These are phyloP conservation scores for Chymomyza fuscimana DNA, from an alignment of 2,888 invertebrate species.

Conservation along the genomic window DNA sequence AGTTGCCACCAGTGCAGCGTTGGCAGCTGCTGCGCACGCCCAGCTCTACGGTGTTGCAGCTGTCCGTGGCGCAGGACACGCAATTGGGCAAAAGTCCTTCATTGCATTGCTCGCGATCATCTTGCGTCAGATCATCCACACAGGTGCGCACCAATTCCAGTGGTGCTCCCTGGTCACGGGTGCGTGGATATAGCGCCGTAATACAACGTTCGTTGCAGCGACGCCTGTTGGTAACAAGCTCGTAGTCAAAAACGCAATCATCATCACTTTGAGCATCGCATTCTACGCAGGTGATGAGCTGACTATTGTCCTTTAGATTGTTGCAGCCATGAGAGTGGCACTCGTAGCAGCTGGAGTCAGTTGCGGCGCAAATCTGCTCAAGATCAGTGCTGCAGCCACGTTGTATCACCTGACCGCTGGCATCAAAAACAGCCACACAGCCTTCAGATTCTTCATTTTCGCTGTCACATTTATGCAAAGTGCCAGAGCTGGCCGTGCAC, in stretches of 20 bases:
- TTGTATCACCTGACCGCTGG: conserved; percentile 47
- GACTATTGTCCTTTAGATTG: conserved; percentile 39
- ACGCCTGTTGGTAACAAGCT: conserved; percentile 47
- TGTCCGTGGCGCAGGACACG: conserved; percentile 48
- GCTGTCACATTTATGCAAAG: conserved; percentile 46
- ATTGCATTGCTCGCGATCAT: conserved; percentile 61
- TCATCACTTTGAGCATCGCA: conserved; percentile 63
- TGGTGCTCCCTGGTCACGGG: conserved; percentile 49
- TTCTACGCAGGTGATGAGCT: conserved; percentile 63
- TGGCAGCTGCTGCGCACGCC: conserved; percentile 66
- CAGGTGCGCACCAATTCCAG: conserved; percentile 70
- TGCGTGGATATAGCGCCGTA: conserved; percentile 72
- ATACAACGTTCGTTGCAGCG: conserved; percentile 69
- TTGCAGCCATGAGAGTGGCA: conserved; percentile 76
- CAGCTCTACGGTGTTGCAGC: conserved; percentile 63
- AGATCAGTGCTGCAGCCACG: conserved; percentile 68
- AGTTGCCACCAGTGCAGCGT: conserved; percentile 62
- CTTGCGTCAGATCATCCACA: conserved; percentile 70
- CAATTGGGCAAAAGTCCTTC: conserved; percentile 49
- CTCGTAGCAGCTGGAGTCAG: conserved; percentile 55
- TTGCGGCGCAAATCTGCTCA: conserved; percentile 37
- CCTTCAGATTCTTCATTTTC: conserved; percentile 53
- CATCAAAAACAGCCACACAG: conserved; percentile 62
- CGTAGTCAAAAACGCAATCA: conserved; percentile 57
- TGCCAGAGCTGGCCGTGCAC: conserved; percentile 52